Percentiles rank a stretch among this genome's conserved stretches.
These are phyloP conservation scores for Leptobrachium ailaonicum DNA, from an alignment of 2,113 vertebrate genomes.

Conservation along the genomic window DNA sequence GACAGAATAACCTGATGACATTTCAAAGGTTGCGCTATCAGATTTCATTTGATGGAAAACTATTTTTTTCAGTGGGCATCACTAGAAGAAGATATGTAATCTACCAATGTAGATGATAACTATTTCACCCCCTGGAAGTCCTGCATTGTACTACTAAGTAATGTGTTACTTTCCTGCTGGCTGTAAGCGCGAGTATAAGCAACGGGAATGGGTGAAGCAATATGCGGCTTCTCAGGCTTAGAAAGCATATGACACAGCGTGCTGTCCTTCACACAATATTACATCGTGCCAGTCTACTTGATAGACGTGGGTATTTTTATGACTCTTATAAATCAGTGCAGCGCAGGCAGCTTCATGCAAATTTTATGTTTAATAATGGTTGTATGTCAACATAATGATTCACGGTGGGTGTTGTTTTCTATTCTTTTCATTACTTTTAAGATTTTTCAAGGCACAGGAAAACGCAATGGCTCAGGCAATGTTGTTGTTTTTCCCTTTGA, in stretches of 20 bases:
- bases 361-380: background rate
- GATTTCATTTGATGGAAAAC: slow-evolving; percentile 31
- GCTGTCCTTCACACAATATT: background rate
- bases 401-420: background rate
- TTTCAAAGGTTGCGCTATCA: slow-evolving; percentile 38
- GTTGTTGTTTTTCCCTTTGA: too few relatives aligned
- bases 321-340: background rate
- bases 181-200: background rate
- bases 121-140: slow-evolving; percentile 24
- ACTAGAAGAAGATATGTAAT: slow-evolving; percentile 29
- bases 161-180: slow-evolving; percentile 6
- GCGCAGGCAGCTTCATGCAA: background rate
- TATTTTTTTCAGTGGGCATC: slow-evolving; percentile 29
- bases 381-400: background rate
- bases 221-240: background rate
- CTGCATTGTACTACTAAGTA: background rate
- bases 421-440: too few relatives aligned
- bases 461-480: too few relatives aligned
- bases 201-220: background rate
- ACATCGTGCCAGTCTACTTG: background rate
- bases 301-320: background rate
- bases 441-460: too few relatives aligned
- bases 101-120: slow-evolving; percentile 4
- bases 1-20: slow-evolving; percentile 40
- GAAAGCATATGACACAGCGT: too few relatives aligned